Conservation (phyloP, 2,797 vertebrate genomes). For the Syngnathus rostellatus region DNA sequence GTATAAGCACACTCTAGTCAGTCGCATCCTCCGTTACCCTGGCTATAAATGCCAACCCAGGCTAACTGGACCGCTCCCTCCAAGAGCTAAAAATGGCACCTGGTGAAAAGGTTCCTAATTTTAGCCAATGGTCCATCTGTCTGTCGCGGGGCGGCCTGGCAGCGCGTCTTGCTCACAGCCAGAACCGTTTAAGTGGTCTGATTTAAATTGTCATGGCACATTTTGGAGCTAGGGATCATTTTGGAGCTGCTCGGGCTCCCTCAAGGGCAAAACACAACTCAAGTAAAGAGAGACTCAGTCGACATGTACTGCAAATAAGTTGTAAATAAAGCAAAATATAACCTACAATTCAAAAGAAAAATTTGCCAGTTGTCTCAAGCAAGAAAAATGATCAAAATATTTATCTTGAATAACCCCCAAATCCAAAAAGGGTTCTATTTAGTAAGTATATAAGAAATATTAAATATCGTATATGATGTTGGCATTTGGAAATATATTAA, state of each 20-base stretch:
- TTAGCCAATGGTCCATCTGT: constrained; percentile 11
- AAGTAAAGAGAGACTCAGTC: constrained; percentile 23
- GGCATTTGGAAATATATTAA: background rate
- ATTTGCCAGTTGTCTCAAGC: too few species aligned
- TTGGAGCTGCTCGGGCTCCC: constrained; percentile 29
- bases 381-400: too few species aligned
- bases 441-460: too few species aligned
- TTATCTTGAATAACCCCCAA: too few species aligned
- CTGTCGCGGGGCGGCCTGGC: constrained; percentile 21
- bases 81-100: constrained; percentile 40
- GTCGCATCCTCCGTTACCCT: constrained; percentile 41
- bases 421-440: too few species aligned
- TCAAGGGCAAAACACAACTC: constrained; percentile 40
- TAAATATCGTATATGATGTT: background rate
- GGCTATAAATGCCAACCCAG: constrained; percentile 34
- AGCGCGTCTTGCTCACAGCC: constrained; percentile 45
- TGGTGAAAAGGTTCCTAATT: constrained; percentile 21
- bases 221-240: constrained; percentile 44
- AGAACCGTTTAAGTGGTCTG: constrained; percentile 50
- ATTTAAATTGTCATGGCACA: constrained; percentile 55
- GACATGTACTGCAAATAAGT: constrained; percentile 16
- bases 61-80: constrained; percentile 54
- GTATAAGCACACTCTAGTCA: constrained; percentile 56
- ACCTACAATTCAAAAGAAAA: background rate
- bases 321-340: background rate